Base-by-base conservation (phyloP, 2,113 vertebrate species). In the Drymodes brunneopygia region DNA sequence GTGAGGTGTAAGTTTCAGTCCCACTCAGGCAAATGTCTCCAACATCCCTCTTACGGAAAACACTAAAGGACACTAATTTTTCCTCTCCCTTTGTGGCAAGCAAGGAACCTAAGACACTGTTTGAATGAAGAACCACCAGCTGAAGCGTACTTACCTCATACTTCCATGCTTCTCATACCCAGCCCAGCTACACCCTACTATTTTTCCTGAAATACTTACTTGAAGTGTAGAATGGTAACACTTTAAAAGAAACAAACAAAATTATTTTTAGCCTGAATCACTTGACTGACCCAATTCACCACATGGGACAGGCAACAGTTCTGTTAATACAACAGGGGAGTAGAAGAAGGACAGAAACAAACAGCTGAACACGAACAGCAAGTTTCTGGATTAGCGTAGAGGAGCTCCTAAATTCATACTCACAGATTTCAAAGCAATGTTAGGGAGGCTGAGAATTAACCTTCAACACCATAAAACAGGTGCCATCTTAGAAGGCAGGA, bases 1-100 rank as follows among this genome's bases (percentile, higher is more conserved):
- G 16, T 15, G 15, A 75, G 50, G 18, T 0, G 0, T 7, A 69
- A 69, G 11, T 66, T 71, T 12, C 35, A 44, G 27, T 28, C 5
- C 10, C 17, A 5, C 9, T 60, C 17, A 69, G 17, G 18, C 22
- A 64, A 61, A 4, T 19, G 45, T 9, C 24, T 66, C 42, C 27
- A 56, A 27, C 1, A 12, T 75, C 7, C 5, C 14, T 69, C 31
- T 48, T n/a, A 40, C 0, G 22, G 10, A 69, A 64, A 88, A 69
- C 3, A 7, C 12, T 11, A 51, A 21, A 10, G 31, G 13, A 77
- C 10, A 9, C 5, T 58, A 69, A 70, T 35, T 51, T 16, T 74
- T 23, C 35, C 24, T 18, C 42, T 70, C 6, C 8, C 10, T 53
- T 20, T 51, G 17, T 6, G 15, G 8, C 58, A 80, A 16, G 14